A percentile compares a stretch with the other conserved stretches of the same genome.
phyloP scores from a whole-genome alignment of 2,113 vertebrate species.

The Naja naja region DNA sequence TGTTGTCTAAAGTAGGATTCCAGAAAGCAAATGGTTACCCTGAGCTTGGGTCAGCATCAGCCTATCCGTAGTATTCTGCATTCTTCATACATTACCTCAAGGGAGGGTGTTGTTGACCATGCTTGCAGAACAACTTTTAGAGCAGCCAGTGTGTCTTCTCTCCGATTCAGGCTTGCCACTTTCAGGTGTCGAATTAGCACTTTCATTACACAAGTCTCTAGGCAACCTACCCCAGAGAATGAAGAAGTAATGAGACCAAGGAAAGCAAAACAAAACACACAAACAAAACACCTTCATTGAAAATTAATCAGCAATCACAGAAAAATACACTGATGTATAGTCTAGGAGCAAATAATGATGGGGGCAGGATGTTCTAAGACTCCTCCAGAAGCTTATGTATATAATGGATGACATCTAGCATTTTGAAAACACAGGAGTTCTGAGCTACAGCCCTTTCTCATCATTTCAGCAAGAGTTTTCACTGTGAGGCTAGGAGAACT shows the following conservation, averaged over 20 bases:
- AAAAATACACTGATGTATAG: not conserved
- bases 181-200: slow-evolving; percentile 48
- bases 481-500: not conserved
- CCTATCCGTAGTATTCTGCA: not conserved
- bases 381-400: not conserved
- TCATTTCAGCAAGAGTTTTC: not conserved
- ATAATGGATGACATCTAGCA: not conserved
- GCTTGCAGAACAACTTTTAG: slow-evolving; percentile 45
- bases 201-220: slow-evolving; percentile 52
- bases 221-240: slow-evolving; percentile 50
- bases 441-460: not conserved
- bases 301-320: not conserved
- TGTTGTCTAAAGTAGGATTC: not conserved
- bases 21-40: not conserved
- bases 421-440: not conserved
- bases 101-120: slow-evolving; percentile 27
- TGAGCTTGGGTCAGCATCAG: not conserved
- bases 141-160: slow-evolving; percentile 44
- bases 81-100: slow-evolving; percentile 45
- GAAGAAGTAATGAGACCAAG: not conserved
- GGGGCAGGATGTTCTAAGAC: not conserved
- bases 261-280: not conserved
- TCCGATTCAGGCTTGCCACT: slow-evolving; percentile 1
- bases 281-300: not conserved
- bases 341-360: not conserved